Conservation (phyloP, 2,888 invertebrate species). For the Erebia epiphron region DNA sequence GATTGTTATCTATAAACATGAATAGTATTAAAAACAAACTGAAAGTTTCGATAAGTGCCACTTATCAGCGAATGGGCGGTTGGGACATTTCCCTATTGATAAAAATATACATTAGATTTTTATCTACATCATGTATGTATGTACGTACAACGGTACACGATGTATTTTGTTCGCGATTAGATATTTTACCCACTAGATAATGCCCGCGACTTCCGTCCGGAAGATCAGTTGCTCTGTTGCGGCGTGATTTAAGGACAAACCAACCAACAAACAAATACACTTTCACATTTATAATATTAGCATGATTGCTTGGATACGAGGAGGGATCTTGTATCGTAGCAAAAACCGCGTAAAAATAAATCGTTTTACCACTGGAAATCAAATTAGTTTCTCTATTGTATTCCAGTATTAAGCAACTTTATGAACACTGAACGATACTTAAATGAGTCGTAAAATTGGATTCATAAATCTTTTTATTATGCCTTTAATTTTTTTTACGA, state of each 20-base stretch:
- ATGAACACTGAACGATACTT: background rate
- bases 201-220: too few relatives aligned
- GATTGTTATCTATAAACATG: background rate
- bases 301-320: too few relatives aligned
- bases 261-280: background rate
- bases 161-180: background rate
- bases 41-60: background rate
- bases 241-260: too few relatives aligned
- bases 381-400: too few relatives aligned
- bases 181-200: background rate
- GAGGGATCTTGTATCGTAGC: too few relatives aligned
- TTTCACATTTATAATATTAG: background rate
- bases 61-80: constrained; percentile 7
- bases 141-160: background rate
- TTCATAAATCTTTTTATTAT: background rate
- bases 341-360: too few relatives aligned
- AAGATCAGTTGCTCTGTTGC: too few relatives aligned
- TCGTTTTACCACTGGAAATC: too few relatives aligned
- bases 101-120: background rate
- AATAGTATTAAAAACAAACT: background rate
- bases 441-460: background rate
- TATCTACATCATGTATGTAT: background rate
- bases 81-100: constrained; percentile 6
- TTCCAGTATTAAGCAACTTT: background rate
- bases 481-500: background rate